Conservation (phyloP, 2,888 invertebrate genomes). For the Escarpia spicata region DNA sequence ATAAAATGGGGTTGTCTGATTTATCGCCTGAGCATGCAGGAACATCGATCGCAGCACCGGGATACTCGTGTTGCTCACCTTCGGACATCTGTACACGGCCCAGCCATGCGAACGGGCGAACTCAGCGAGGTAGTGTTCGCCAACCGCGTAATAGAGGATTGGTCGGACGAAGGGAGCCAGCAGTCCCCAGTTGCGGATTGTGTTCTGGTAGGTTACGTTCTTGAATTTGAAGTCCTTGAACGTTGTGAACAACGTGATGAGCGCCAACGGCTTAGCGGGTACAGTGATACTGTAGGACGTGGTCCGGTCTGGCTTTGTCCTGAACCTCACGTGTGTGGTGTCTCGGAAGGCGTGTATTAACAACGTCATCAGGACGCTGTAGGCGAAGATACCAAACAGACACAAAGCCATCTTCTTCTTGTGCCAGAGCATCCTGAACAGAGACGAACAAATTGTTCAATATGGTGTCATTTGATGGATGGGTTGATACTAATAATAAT, state of each 20-base stretch:
- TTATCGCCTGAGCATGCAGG: slow-evolving; percentile 26
- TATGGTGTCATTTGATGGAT: too few relatives aligned
- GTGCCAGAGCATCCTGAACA: too few relatives aligned
- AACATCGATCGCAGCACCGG: slow-evolving; percentile 33
- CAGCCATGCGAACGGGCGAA: slow-evolving; percentile 26
- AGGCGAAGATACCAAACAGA: too few relatives aligned
- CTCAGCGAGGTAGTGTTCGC: slow-evolving; percentile 22
- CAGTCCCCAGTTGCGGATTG: slow-evolving; percentile 28
- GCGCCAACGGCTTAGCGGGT: not conserved
- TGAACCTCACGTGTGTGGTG: too few relatives aligned
- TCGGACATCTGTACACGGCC: not conserved
- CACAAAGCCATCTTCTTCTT: too few relatives aligned
- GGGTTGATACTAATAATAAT: too few relatives aligned
- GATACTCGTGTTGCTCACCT: not conserved
- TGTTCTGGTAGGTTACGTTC: slow-evolving; percentile 25
- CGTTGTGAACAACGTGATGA: slow-evolving; percentile 28
- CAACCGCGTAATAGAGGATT: slow-evolving; percentile 25
- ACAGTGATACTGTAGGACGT: too few relatives aligned
- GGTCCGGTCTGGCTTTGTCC: too few relatives aligned
- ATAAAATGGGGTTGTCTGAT: slow-evolving; percentile 22
- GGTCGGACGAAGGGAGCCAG: slow-evolving; percentile 22
- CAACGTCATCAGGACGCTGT: too few relatives aligned
- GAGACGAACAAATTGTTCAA: too few relatives aligned
- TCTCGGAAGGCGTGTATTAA: too few relatives aligned
- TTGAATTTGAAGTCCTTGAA: slow-evolving; percentile 26